Base-by-base conservation (phyloP, 1,140 invertebrate genomes). In the Saxidomus purpurata region DNA sequence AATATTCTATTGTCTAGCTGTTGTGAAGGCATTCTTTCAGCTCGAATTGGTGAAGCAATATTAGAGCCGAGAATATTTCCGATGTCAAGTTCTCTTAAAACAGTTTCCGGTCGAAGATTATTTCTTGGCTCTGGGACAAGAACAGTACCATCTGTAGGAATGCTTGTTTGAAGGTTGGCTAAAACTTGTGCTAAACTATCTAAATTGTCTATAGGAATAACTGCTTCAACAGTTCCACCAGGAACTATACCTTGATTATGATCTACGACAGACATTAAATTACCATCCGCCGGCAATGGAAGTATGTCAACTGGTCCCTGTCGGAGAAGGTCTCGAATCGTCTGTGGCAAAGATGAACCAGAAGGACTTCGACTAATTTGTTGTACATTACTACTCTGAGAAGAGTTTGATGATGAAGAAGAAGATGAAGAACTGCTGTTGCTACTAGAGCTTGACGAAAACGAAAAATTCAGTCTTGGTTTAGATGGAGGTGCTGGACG, bases 371-470 rank as follows among this genome's bases (percentile, higher is more conserved):
- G 49, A 36, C 76, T 8, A 74, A 19, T 1, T 74, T 43, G n/a
- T n/a, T n/a, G n/a, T 22, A 74, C 40, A 43, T 19, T 77, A 8
- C 40, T 77, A 1, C 47, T 79, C 19, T 79, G 2, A 0, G 76
- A 22, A 6, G 79, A 84, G 28, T n/a, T 28, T n/a, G 83, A 85
- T 55, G 63, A 55, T 17, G 83, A 85, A 1, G 83, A 85, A 28
- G 83, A 85, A 8, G 83, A 85, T 3, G 83, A 85, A 13, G 83
- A 85, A 55, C 83, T 85, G 31, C 83, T 85, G 36, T 52, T 85
- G 34, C 83, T 85, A 31, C 34, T 71, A 13, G 63, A 52, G 28
- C 76, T 79, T 13, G 76, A 55, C 1, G 76, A 79, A 79, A 79
- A 85, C 31, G 83, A 85, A 74, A 85, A 71, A 17, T 85, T 71